Evolutionary conservation across 2,797 vertebrate genomes (phyloP).

Genomic region (Lepilemur ruficaudatus): DNA sequence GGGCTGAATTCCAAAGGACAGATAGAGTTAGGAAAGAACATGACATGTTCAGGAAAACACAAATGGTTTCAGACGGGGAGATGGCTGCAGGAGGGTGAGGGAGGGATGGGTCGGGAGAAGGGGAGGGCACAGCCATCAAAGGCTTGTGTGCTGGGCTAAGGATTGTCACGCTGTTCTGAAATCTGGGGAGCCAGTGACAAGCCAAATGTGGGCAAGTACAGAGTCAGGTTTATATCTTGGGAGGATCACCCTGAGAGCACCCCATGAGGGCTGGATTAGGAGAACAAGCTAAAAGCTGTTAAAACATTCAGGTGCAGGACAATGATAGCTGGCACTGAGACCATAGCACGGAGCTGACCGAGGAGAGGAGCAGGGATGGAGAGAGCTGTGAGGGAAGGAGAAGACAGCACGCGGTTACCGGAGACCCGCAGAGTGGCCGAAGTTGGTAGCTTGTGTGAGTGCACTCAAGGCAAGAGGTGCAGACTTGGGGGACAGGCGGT

Average conservation of each 20-base stretch:
- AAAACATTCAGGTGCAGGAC: not conserved
- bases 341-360: fast-evolving
- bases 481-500: not conserved
- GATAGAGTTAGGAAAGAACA: not conserved
- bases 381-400: no score
- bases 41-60: not conserved
- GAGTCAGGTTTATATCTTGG: not conserved
- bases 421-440: fast-evolving
- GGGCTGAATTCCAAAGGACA: not conserved
- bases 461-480: not conserved
- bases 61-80: not conserved
- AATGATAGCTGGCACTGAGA: not conserved
- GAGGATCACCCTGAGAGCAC: not conserved
- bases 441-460: not conserved
- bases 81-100: no score
- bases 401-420: fast-evolving
- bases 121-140: not conserved
- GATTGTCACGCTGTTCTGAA: not conserved
- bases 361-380: not conserved
- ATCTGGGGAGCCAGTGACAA: not conserved
- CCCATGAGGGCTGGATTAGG: not conserved
- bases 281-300: not conserved
- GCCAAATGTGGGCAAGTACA: not conserved
- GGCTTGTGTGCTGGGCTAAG: not conserved
- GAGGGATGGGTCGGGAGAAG: not conserved